Evolutionary conservation across 2,113 vertebrate species (phyloP).

Genomic region (Mohoua ochrocephala): DNA sequence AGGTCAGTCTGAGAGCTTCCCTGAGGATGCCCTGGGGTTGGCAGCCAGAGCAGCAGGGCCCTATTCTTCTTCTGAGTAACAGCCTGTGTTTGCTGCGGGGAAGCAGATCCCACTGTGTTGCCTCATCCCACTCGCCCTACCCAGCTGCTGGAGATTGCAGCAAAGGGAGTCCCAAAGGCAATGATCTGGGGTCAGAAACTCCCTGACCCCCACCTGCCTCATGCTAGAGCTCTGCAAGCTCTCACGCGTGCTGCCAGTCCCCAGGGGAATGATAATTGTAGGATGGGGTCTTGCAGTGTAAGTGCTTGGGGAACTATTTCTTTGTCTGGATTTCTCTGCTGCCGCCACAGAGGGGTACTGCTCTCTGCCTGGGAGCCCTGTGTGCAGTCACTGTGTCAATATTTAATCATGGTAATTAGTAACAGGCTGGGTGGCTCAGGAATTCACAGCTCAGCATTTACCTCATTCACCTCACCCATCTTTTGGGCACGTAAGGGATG

Average conservation of each 20-base stretch:
- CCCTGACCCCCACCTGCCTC: neutral
- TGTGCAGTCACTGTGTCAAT: slow-evolving; percentile 45
- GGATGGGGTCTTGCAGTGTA: neutral
- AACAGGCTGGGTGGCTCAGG: slow-evolving; percentile 37
- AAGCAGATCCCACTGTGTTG: neutral
- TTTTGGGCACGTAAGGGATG: neutral
- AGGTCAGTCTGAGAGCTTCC: neutral
- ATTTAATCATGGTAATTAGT: slow-evolving; percentile 52
- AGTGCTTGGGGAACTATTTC: neutral
- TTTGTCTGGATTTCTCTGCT: neutral
- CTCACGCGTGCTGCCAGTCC: neutral
- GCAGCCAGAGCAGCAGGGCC: neutral
- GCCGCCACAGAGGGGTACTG: neutral
- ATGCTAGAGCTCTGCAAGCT: neutral
- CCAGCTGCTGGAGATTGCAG: neutral
- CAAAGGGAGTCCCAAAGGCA: neutral
- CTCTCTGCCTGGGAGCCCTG: slow-evolving; percentile 4
- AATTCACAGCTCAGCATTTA: slow-evolving; percentile 42
- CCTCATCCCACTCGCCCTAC: rapidly evolving
- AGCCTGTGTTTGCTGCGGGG: rapidly evolving
- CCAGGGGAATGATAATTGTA: neutral
- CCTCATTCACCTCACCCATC: neutral
- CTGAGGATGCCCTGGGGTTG: neutral
- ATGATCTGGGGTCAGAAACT: neutral
- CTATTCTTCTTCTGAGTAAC: neutral